These are phyloP conservation scores for Rhynchotus rufescens DNA, from an alignment of 2,797 vertebrate species.

Conservation along the genomic window DNA sequence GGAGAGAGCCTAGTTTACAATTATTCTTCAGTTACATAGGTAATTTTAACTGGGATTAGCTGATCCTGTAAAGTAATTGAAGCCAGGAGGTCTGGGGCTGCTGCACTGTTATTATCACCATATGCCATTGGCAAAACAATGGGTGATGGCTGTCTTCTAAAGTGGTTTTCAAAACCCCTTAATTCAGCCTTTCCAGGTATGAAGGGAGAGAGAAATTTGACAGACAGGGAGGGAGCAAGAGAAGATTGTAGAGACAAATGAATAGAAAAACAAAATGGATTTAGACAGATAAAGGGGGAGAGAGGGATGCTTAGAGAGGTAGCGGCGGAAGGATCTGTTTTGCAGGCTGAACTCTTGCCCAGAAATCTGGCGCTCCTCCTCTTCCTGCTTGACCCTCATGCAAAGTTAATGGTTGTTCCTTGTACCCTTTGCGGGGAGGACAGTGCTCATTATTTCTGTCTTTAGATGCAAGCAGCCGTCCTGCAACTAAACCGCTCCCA, in stretches of 20 bases:
- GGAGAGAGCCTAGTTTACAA: conserved; percentile 58
- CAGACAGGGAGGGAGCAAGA: neutral
- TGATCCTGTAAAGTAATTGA: conserved; percentile 75
- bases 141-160: conserved; percentile 37
- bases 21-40: conserved; percentile 73
- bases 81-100: conserved; percentile 64
- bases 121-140: conserved; percentile 58
- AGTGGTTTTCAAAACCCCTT: conserved; percentile 37
- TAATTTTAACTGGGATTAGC: conserved; percentile 76
- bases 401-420: neutral
- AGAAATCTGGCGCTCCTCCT: neutral
- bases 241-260: neutral
- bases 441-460: neutral
- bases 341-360: neutral
- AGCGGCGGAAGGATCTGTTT: neutral
- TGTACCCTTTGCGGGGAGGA: neutral
- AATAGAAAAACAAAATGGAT: neutral
- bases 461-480: neutral
- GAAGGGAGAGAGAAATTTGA: neutral
- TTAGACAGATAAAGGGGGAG: neutral
- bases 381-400: neutral
- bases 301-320: neutral
- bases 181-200: conserved; percentile 48
- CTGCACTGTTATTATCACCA: conserved; percentile 64
- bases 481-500: neutral